Evolutionary conservation across 1,140 invertebrate species (phyloP).

Genomic region (Pogonognathellus flavescens): DNA sequence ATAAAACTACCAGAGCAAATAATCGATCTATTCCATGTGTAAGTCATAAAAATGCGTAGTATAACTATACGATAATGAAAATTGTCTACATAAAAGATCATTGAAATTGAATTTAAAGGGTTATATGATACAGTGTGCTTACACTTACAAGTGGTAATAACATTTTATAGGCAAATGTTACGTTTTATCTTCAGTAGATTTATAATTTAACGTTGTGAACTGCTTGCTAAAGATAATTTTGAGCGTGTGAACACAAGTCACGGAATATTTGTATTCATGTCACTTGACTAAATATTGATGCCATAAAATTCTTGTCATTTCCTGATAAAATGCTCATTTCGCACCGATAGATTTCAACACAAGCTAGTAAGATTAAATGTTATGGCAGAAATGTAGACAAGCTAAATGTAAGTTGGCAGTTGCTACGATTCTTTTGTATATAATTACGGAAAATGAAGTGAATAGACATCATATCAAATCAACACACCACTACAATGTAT

Average conservation of each 20-base stretch:
- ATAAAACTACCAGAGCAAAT: too few relatives aligned
- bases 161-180: too few relatives aligned
- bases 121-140: too few relatives aligned
- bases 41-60: too few relatives aligned
- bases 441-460: conserved; percentile 34
- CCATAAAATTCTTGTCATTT: conserved; percentile 37
- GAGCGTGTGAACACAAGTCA: neutral
- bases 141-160: too few relatives aligned
- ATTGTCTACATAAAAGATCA: too few relatives aligned
- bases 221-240: too few relatives aligned
- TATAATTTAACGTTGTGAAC: too few relatives aligned
- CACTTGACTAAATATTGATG: conserved; percentile 21
- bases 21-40: too few relatives aligned
- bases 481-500: neutral
- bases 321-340: neutral
- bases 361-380: conserved; percentile 7
- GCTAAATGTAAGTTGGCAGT: neutral
- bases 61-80: too few relatives aligned
- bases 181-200: too few relatives aligned
- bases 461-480: neutral
- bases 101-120: too few relatives aligned
- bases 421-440: neutral
- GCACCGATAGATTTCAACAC: conserved; percentile 43
- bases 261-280: conserved; percentile 19
- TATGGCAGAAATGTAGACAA: neutral